Base-by-base conservation (phyloP, 37 sponge, comb jelly and placozoan species). In the Ianthella basta region DNA sequence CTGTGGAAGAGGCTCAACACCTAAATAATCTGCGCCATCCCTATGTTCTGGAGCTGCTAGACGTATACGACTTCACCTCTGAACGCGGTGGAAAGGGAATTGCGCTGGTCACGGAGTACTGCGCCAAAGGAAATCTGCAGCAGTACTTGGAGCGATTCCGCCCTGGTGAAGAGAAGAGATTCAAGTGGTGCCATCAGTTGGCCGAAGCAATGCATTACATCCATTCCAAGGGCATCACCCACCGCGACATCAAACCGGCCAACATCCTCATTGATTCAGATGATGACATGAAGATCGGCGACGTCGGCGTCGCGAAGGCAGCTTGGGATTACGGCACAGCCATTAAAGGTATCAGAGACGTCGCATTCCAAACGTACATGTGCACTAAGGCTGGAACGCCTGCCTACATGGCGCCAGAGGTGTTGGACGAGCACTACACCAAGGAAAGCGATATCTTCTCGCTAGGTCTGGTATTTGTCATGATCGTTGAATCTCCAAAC, bases 331-430 rank as follows among this genome's bases (percentile, higher is more conserved):
- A 53, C 56, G 32, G 56, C 18, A 8, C 69, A 60, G 33, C 65
- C 12, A 13, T 61, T 2, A 61, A 61, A 61, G 63, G 63, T 13
- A 61, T 61, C 4, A 44, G 8, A 44, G 72, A 36, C 20, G 37
- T 70, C 20, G 13, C 33, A 16, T 80, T 75, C 38, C 44, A 66
- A 35, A 37, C 32, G 23, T 86, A 86, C 81, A 86, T 86, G 87
- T 32, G 40, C 27, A 68, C 87, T 35, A 30, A 57, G 38, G 55
- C 70, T 27, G 87, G 87, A 0, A 80, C 81, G 44, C 70, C 59
- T 15, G 23, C 56, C 0, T 86, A 80, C 72, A 86, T 86, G 87
- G 87, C 87, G 14, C 87, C 87, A 44, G 87, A 86, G 63, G 81
- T 86, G 24, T 80, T 56, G 57, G 59, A 80, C 15, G 59, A 65